These are phyloP conservation scores for Sarcophaga rosellei DNA, from an alignment of 2,888 invertebrate genomes.

Conservation along the genomic window DNA sequence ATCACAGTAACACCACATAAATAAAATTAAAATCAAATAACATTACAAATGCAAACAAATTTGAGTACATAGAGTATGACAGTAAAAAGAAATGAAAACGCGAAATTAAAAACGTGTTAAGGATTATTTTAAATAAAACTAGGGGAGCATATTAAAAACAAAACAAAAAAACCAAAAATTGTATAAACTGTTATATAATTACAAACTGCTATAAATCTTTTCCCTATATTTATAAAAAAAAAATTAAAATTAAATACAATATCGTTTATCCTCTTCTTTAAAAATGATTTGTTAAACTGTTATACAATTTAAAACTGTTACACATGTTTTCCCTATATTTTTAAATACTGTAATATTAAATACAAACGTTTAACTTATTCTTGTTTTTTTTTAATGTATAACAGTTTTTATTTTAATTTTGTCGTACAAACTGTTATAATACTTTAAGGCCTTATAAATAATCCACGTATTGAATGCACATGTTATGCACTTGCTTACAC, in stretches of 20 bases:
- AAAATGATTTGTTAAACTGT: too few relatives aligned
- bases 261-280: too few relatives aligned
- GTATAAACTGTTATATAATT: not conserved
- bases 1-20: conserved; percentile 1
- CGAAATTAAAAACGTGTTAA: conserved; percentile 18
- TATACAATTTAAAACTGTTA: too few relatives aligned
- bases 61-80: not conserved
- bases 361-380: not conserved
- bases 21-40: not conserved
- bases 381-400: not conserved
- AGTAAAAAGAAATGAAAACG: not conserved
- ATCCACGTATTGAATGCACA: not conserved
- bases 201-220: too few relatives aligned
- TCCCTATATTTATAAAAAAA: too few relatives aligned
- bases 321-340: not conserved
- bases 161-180: not conserved
- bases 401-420: not conserved
- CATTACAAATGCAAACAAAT: not conserved
- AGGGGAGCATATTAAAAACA: not conserved
- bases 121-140: not conserved
- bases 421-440: not conserved
- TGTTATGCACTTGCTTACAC: not conserved
- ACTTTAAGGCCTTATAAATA: not conserved
- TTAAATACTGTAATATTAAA: not conserved
- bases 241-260: too few relatives aligned